A percentile compares a stretch with the other conserved stretches of the same genome.
These are phyloP conservation scores for Tragopan temminckii DNA, from an alignment of 2,797 vertebrate genomes.

Conservation along the genomic window DNA sequence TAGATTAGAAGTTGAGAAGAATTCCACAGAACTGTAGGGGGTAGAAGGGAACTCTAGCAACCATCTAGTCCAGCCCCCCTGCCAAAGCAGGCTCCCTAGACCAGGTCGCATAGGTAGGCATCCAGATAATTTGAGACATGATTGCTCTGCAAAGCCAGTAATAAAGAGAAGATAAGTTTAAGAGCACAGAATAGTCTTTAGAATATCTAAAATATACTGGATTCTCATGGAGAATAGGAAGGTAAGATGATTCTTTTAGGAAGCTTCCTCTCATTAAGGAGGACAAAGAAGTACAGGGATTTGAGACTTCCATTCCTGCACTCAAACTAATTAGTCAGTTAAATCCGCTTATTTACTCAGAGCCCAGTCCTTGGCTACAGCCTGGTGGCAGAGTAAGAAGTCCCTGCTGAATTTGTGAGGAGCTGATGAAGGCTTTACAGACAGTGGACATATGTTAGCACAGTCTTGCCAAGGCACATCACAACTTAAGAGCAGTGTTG, in stretches of 20 bases:
- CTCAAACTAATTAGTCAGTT: not conserved
- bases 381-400: not conserved
- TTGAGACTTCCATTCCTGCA: not conserved
- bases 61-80: no score
- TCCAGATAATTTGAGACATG: not conserved
- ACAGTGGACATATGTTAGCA: not conserved
- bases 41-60: no score
- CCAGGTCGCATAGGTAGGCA: no score
- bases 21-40: not conserved
- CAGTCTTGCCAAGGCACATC: not conserved
- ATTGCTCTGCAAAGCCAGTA: not conserved
- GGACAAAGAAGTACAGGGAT: not conserved
- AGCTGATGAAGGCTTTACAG: not conserved
- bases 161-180: not conserved
- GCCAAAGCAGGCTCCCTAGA: no score
- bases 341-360: not conserved
- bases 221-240: not conserved
- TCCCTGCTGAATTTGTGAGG: not conserved
- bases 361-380: not conserved
- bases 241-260: not conserved
- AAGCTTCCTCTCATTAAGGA: not conserved
- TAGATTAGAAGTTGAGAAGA: not conserved
- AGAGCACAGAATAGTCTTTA: not conserved
- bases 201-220: not conserved
- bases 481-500: not conserved